These are phyloP conservation scores for Lasioglossum vierecki DNA, from an alignment of 2,888 invertebrate genomes.

Conservation along the genomic window DNA sequence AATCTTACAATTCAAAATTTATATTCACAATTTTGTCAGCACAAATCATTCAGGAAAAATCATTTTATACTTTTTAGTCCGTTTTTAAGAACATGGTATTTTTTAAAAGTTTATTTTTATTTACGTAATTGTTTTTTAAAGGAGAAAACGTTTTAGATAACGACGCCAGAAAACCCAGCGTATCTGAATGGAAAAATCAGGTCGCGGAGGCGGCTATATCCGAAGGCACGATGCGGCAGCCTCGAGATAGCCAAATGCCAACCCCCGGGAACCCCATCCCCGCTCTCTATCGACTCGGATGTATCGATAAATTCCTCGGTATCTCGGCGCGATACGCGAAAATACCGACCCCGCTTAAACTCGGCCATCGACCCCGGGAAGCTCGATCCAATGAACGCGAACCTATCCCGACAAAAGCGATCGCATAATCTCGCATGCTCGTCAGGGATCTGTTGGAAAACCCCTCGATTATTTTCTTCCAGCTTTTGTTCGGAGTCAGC, in stretches of 20 bases:
- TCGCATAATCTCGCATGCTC: background rate
- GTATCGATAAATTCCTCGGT: constrained; percentile 66
- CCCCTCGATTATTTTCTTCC: background rate
- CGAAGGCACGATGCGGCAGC: constrained; percentile 56
- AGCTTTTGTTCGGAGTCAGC: background rate
- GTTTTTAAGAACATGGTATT: too few relatives aligned
- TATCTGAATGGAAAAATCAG: constrained; percentile 32
- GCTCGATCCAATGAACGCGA: background rate
- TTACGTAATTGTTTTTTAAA: too few relatives aligned
- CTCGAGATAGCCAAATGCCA: constrained; percentile 73
- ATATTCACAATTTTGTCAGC: too few relatives aligned
- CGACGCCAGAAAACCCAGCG: background rate
- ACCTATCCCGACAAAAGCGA: constrained; percentile 7
- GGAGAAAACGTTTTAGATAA: background rate
- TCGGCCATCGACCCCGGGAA: constrained; percentile 20
- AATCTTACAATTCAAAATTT: too few relatives aligned
- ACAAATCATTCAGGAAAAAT: too few relatives aligned
- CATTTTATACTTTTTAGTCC: too few relatives aligned
- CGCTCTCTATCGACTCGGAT: constrained; percentile 42
- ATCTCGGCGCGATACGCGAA: constrained; percentile 51
- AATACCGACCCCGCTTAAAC: constrained; percentile 35
- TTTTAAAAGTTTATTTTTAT: too few relatives aligned
- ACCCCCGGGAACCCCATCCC: constrained; percentile 51
- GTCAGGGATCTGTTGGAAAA: background rate
- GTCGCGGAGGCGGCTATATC: constrained; percentile 53